Percentiles rank a stretch among this genome's conserved stretches.
Evolutionary conservation across 2,113 vertebrate genomes (phyloP).

Genomic region (Arvicanthis niloticus): DNA sequence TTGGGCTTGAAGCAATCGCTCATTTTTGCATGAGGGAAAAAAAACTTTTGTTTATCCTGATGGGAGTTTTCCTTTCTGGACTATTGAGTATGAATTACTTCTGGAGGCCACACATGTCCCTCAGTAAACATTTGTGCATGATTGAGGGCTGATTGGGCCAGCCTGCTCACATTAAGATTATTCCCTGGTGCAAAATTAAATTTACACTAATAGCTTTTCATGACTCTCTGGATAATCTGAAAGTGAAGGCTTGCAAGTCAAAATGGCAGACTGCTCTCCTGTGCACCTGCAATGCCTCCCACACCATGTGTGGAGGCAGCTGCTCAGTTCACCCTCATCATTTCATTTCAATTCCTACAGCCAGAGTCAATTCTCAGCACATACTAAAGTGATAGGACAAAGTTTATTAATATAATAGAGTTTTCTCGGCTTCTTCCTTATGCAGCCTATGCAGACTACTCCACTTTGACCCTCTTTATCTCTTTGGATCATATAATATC

Average conservation of each 20-base stretch:
- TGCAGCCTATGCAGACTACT: not conserved
- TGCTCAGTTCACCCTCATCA: not conserved
- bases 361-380: not conserved
- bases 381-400: not conserved
- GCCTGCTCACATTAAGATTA: conserved; percentile 54
- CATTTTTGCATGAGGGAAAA: conserved; percentile 51
- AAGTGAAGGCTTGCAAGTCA: conserved; percentile 3
- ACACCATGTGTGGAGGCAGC: not conserved
- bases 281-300: not conserved
- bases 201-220: conserved; percentile 72
- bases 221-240: conserved; percentile 55
- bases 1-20: conserved; percentile 64
- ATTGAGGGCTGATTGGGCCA: conserved; percentile 65
- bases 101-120: conserved; percentile 57
- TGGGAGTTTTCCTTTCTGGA: conserved; percentile 74
- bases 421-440: not conserved
- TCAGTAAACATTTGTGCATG: conserved; percentile 60
- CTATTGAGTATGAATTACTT: conserved; percentile 78
- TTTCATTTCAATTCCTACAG: not conserved
- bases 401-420: not conserved
- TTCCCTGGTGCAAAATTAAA: conserved; percentile 48
- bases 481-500: not conserved
- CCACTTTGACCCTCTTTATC: not conserved
- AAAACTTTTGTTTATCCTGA: conserved; percentile 61
- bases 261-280: not conserved